Conservation (phyloP, 2,888 invertebrate species). For the Sclerodermus sp. region DNA sequence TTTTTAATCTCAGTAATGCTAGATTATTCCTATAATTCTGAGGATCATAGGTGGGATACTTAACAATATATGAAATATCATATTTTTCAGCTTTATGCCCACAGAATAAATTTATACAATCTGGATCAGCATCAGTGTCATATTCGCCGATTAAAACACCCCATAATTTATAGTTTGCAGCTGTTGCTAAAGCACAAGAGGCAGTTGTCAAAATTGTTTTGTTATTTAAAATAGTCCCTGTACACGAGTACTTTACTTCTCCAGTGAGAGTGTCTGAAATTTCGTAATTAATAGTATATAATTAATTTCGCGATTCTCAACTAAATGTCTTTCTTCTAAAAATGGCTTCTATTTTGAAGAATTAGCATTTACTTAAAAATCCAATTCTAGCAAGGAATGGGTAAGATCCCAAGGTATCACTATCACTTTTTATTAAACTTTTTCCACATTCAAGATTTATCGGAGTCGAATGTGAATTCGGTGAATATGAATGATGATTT, state of each 20-base stretch:
- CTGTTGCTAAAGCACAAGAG: conserved; percentile 77
- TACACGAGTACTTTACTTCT: conserved; percentile 74
- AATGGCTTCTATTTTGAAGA: no score
- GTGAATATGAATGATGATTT: conserved; percentile 8
- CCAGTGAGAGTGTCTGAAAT: conserved; percentile 68
- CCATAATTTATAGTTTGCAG: conserved; percentile 76
- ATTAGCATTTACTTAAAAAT: conserved; percentile 74
- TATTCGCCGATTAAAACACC: conserved; percentile 75
- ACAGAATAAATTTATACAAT: conserved; percentile 74
- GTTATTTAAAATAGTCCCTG: conserved; percentile 70
- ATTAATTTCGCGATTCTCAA: conserved; percentile 1
- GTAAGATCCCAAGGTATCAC: conserved; percentile 65
- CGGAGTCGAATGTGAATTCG: conserved; percentile 6
- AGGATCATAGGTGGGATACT: conserved; percentile 73
- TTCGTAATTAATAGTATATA: conserved; percentile 3
- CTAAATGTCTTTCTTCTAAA: background rate
- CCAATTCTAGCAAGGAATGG: conserved; percentile 78
- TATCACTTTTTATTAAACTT: conserved; percentile 34
- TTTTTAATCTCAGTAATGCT: conserved; percentile 71
- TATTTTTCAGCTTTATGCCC: conserved; percentile 72
- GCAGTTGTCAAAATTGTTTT: conserved; percentile 73
- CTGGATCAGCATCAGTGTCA: conserved; percentile 71
- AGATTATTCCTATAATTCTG: conserved; percentile 67
- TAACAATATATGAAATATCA: conserved; percentile 73
- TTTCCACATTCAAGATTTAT: conserved; percentile 35